Evolutionary conservation across 2,888 invertebrate genomes (phyloP).

Genomic region (Phortica magna): DNA sequence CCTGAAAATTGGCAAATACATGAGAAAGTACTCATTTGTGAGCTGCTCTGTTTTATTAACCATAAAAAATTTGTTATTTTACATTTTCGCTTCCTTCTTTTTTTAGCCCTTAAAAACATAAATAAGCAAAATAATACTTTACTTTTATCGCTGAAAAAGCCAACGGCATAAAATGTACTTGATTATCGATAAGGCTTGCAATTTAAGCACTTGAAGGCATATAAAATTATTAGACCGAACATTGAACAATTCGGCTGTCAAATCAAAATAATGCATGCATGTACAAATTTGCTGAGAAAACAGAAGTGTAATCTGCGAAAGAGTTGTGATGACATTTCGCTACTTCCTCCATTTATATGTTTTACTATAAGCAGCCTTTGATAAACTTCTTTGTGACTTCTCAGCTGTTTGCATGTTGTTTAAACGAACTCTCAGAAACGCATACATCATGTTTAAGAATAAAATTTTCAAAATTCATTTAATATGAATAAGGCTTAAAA

Average conservation of each 20-base stretch:
- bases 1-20: conserved; percentile 52
- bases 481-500: too few species aligned
- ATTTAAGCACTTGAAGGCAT: background rate
- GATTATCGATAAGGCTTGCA: background rate
- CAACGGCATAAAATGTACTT: background rate
- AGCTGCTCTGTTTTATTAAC: conserved; percentile 58
- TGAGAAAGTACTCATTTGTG: background rate
- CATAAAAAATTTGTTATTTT: conserved; percentile 65
- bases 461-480: too few species aligned
- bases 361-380: too few species aligned
- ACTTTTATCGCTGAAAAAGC: conserved; percentile 8
- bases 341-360: too few species aligned
- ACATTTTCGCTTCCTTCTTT: conserved; percentile 31
- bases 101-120: background rate
- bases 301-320: too few species aligned
- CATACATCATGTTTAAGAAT: too few species aligned
- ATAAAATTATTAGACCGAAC: background rate
- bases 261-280: background rate
- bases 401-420: too few species aligned
- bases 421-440: too few species aligned
- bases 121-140: background rate
- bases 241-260: background rate
- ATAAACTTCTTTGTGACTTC: too few species aligned
- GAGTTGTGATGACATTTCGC: too few species aligned
- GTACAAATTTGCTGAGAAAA: background rate